Base-by-base conservation (phyloP, 2,113 vertebrate species). In the Pterocles orientalis region DNA sequence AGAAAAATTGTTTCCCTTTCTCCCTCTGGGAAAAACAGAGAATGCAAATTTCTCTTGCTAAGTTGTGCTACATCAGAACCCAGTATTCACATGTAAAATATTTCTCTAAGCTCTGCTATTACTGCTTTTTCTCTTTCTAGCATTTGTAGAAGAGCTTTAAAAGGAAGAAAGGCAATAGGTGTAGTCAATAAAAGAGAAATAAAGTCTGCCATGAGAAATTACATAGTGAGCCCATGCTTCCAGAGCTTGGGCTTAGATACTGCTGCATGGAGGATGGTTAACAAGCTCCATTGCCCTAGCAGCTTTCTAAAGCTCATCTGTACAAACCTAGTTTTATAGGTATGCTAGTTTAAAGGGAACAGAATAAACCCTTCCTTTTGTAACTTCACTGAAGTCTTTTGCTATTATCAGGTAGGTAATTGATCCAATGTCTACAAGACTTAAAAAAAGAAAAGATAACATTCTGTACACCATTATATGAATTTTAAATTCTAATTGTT, bases 131-230 rank as follows among this genome's bases (percentile, higher is more conserved):
- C 60, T 92, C 68, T 83, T 87, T 83, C 60, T 86, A 89, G 85
- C 61, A 29, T 81, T 84, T 94, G 56, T 73, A 39, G 47, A 92
- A 82, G 53, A 33, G 50, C 75, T 60, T 39, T 93, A 51, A 94
- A 88, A 92, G 17, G 36, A 90, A 83, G 68, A 90, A 91, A 90
- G 80, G 66, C 21, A 88, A 39, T 81, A 28, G n/a, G 4, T 53
- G 18, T 64, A 88, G 75, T 45, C 85, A 92, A 90, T 88, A 78
- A 90, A 86, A 88, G 66, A 66, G 72, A 93, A 96, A 90, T 90
- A 90, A 86, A 71, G 14, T 77, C 79, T 88, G 26, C 68, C 72
- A 47, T 68, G 51, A 95, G 69, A 90, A 88, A 93, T 5, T 80
- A 33, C 48, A 9, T 5, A 53, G 53, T 6, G 34, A 71, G 18